Conservation (phyloP, 2,113 vertebrate species). For the Leiothrix lutea region DNA sequence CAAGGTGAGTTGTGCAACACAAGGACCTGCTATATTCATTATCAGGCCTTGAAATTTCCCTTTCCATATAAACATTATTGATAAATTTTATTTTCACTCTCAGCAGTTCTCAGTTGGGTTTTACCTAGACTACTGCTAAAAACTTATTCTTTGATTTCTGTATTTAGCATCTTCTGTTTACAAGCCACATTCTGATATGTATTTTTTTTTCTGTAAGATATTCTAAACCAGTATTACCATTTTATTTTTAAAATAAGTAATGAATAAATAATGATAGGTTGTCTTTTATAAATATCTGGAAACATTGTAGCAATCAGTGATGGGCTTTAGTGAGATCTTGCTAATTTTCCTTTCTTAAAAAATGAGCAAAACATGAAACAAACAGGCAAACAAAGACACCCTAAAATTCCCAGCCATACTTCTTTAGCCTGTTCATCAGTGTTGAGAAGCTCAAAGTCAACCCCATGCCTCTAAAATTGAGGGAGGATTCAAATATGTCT, state of each 20-base stretch:
- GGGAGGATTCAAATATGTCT: not conserved
- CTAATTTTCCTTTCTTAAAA: not conserved
- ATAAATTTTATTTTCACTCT: not conserved
- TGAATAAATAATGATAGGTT: not conserved
- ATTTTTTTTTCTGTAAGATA: not conserved
- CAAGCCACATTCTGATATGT: not conserved
- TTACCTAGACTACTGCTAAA: not conserved
- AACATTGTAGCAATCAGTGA: not conserved
- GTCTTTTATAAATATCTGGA: not conserved
- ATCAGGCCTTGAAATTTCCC: not conserved
- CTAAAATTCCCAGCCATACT: not conserved
- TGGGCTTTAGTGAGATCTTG: not conserved
- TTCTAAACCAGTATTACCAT: not conserved
- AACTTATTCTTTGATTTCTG: not conserved
- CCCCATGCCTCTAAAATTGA: not conserved
- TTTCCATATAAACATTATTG: not conserved
- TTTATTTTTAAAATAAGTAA: not conserved
- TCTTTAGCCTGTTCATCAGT: not conserved
- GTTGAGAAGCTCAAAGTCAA: not conserved
- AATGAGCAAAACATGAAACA: not conserved
- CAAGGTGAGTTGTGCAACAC: not conserved
- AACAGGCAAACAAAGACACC: not conserved
- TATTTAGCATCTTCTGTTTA: not conserved
- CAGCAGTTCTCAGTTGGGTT: not conserved
- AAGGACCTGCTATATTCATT: not conserved